A percentile compares a stretch with the other conserved stretches of the same genome.
These are phyloP conservation scores for Zaprionus ghesquierei DNA, from an alignment of 1,140 invertebrate species.

Conservation along the genomic window DNA sequence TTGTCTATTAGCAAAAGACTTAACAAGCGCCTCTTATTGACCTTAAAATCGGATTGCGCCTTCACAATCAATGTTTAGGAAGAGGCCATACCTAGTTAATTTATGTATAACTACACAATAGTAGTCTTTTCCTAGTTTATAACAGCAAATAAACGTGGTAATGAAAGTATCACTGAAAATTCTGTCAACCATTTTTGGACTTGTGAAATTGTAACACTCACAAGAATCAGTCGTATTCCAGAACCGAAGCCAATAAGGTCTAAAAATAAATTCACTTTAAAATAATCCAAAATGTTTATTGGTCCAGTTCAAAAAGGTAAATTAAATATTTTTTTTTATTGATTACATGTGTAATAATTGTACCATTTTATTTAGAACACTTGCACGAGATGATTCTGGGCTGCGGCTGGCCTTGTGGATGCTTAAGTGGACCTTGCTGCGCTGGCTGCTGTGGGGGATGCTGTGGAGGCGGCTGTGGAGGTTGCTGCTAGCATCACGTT, in stretches of 20 bases:
- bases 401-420: slow-evolving; percentile 32
- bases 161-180: too few relatives aligned
- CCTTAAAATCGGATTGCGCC: too few relatives aligned
- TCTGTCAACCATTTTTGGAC: too few relatives aligned
- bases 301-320: slow-evolving; percentile 13
- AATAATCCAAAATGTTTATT: slow-evolving; percentile 6
- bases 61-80: too few relatives aligned
- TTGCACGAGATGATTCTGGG: slow-evolving; percentile 22
- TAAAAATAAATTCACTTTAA: not conserved
- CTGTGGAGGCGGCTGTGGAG: slow-evolving; percentile 4
- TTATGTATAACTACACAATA: too few relatives aligned
- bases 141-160: too few relatives aligned
- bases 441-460: slow-evolving; percentile 12
- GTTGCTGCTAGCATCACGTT: not conserved
- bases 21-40: too few relatives aligned
- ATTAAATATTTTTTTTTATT: not conserved
- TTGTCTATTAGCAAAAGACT: too few relatives aligned
- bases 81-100: too few relatives aligned
- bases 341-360: not conserved
- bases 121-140: too few relatives aligned
- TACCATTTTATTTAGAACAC: not conserved
- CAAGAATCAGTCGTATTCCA: not conserved
- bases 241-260: not conserved
- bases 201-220: not conserved
- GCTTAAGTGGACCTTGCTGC: slow-evolving; percentile 25